These are phyloP conservation scores for Sapajus apella DNA, from an alignment of 2,113 vertebrate genomes.

Conservation along the genomic window DNA sequence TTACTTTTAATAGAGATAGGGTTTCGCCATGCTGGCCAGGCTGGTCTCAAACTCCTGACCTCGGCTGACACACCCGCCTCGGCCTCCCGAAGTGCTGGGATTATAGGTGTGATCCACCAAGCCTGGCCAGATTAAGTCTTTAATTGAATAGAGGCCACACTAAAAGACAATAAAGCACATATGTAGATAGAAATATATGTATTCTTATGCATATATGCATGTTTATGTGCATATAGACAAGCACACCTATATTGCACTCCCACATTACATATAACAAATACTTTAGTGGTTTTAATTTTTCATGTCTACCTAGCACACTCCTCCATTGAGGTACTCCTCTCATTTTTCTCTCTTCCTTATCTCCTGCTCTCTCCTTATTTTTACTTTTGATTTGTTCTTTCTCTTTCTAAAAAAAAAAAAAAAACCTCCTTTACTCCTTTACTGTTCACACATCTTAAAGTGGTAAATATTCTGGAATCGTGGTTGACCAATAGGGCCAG, in stretches of 20 bases:
- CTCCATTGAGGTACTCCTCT: not conserved
- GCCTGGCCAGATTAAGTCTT: not conserved
- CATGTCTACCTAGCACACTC: not conserved
- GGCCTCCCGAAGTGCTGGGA: no score
- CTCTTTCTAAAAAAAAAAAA: no score
- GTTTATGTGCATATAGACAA: not conserved
- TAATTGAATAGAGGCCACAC: not conserved
- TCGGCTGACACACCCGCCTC: no score
- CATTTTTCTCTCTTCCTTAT: not conserved
- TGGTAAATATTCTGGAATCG: not conserved
- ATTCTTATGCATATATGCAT: not conserved
- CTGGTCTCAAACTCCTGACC: no score
- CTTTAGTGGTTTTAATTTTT: not conserved
- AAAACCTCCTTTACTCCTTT: not conserved
- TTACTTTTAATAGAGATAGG: no score
- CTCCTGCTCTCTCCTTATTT: not conserved
- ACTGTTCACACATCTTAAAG: not conserved
- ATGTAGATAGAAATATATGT: not conserved
- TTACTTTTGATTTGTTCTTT: not conserved
- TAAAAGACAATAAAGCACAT: not conserved
- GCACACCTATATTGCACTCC: not conserved
- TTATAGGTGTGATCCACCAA: no score
- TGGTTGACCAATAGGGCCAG: not conserved
- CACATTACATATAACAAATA: no score
- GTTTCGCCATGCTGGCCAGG: no score